Evolutionary conservation across 2,113 vertebrate species (phyloP), one percentile per base, ranked within the genome.

Genomic region (Chaetura pelagica): DNA sequence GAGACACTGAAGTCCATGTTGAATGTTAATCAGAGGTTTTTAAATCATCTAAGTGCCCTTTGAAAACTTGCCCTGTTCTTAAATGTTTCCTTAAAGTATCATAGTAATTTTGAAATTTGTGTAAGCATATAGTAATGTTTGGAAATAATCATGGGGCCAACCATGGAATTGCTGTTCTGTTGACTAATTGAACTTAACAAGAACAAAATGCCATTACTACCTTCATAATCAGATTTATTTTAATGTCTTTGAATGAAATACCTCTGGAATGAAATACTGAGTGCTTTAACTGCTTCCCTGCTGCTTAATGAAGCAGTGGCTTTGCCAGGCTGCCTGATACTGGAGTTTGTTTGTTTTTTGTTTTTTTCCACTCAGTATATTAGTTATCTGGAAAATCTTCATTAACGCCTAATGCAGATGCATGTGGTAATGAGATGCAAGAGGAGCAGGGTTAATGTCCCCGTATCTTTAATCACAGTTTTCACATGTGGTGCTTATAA

Each of bases 181-280:
- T 64, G 77, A 7, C 40, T 34, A 74, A 7, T 58, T 87, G 57
- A 44, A 82, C 51, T 93, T 94, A 92, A 84, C 44, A 68, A 77
- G 83, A 73, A 27, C 49, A 78, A 90, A 93, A 90, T 78, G 40
- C 24, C 18, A n/a, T 90, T 88, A 78, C 26, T 93, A 57, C 61
- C 22, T 71, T 87, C 4, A 2, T 90, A 96, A 90, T 90, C 46
- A 77, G 55, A 90, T 92, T 92, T 87, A 74, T 81, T 90, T 84
- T 96, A 92, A 77, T 81, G 19, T 64, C 69, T 77, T 68, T 74
- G 83, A 90, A 62, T 29, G 22, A 73, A 90, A 82, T 90, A 64
- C 44, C 34, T 82, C 66, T 93, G 84, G 61, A 87, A 85, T 90
- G 24, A 84, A 48, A 78, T 81, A 27, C 59, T 46, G 29, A 67